Evolutionary conservation across 2,888 invertebrate species (phyloP), one percentile per base, ranked within the genome.

Genomic region (Drosophila hamatofila): DNA sequence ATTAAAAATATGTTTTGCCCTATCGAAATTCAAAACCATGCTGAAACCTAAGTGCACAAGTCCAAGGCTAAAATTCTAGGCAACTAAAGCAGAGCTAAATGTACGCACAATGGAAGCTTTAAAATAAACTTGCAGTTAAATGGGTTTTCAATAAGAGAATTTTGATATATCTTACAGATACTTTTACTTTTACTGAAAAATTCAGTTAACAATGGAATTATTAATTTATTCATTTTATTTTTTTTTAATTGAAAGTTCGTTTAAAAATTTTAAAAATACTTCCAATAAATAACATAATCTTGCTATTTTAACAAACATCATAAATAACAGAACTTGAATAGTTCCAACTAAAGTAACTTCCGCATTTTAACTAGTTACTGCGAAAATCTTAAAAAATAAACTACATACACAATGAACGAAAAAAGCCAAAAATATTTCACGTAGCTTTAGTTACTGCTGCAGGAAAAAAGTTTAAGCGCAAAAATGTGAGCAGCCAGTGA

Each of bases 1-100:
- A 89, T 86, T 86, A 86, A 79, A 86, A 78, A 56, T 72, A 72
- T 65, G 75, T 59, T 70, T 21, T 58, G 42, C 62, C 63, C 51
- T 48, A 57, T 75, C 72, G 66, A 76, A 78, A 83, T 78, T 68
- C 68, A 57, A 86, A 67, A 55, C 65, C 71, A 41, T 9, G 59
- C 35, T 23, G 55, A 72, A 68, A 39, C 56, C 48, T 9, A 33
- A 60, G 44, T 54, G 52, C 59, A 58, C 37, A 63, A 52, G 51
- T 65, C 48, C 21, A 68, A 37, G 58, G 55, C 59, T 3, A 2
- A 39, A 54, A 51, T 54, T 21, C 16, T 11, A 16, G 21, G 14
- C 27, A 48, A 55, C 27, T 37, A 35, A 44, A 41, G 30, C 21
- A 35, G 49, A 63, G 27, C 56, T 21, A 46, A 62, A 63, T 63